Evolutionary conservation across 2,113 vertebrate species (phyloP).

Genomic region (Callipepla squamata): DNA sequence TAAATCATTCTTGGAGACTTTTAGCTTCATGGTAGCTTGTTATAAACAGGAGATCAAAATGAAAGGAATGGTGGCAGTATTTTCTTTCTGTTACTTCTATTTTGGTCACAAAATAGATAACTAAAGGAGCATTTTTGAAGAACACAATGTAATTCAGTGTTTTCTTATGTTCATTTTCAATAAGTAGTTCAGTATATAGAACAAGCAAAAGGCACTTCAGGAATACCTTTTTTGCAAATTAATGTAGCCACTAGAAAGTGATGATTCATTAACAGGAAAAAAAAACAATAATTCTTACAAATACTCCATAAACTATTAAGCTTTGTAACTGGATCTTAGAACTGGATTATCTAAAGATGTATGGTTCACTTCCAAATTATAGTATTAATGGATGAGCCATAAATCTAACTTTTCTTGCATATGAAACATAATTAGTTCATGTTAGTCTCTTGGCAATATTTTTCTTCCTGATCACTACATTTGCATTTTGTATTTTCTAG

Average conservation of each 20-base stretch:
- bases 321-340: not conserved
- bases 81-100: not conserved
- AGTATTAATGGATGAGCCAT: not conserved
- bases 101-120: not conserved
- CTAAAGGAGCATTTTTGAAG: not conserved
- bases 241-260: not conserved
- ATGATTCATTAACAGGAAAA: not conserved
- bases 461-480: not conserved
- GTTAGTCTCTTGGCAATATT: not conserved
- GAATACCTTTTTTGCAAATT: not conserved
- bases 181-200: not conserved
- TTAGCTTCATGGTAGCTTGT: not conserved
- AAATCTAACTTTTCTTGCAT: not conserved
- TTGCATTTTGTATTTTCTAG: not conserved
- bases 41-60: not conserved
- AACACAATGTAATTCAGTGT: not conserved
- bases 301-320: not conserved
- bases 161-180: not conserved
- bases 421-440: not conserved
- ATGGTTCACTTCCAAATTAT: not conserved
- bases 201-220: not conserved
- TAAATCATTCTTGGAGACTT: not conserved
- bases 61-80: fast-evolving
- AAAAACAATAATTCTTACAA: not conserved
- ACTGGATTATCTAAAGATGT: not conserved